Conservation (phyloP, 2,113 vertebrate species). For the Lamprologus speciosus region DNA sequence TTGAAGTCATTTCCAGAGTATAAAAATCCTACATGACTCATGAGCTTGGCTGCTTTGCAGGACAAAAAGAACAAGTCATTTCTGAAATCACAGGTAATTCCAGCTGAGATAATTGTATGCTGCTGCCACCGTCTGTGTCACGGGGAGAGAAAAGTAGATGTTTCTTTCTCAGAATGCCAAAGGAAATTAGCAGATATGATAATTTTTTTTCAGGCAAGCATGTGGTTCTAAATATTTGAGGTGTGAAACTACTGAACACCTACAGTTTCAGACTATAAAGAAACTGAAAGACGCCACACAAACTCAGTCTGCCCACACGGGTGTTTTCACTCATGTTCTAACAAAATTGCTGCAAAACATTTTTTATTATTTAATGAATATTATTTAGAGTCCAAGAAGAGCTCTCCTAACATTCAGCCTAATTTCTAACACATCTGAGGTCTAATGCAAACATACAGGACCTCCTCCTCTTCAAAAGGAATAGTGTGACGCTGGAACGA, state of each 20-base stretch:
- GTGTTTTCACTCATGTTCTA: neutral
- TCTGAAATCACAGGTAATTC: neutral
- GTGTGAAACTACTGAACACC: neutral
- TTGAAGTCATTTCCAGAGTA: neutral
- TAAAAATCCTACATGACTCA: neutral
- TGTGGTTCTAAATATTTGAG: neutral
- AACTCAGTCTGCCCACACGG: neutral
- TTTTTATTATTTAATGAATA: neutral
- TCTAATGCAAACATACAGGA: neutral
- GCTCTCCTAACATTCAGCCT: neutral
- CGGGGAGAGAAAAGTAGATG: neutral
- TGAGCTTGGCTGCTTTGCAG: neutral
- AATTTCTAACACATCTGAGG: neutral
- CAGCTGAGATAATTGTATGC: neutral
- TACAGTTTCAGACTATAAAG: accelerated
- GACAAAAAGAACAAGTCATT: neutral
- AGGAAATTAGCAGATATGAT: neutral
- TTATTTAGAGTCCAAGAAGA: neutral
- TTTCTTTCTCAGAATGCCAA: neutral
- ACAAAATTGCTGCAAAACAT: accelerated
- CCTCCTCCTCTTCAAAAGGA: neutral
- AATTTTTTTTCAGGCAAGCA: accelerated
- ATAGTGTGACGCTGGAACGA: neutral
- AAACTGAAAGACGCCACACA: neutral
- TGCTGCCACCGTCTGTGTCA: neutral